A percentile compares a stretch with the other conserved stretches of the same genome.
These are phyloP conservation scores for Drosophila paracracens DNA, from an alignment of 2,888 invertebrate genomes.

Conservation along the genomic window DNA sequence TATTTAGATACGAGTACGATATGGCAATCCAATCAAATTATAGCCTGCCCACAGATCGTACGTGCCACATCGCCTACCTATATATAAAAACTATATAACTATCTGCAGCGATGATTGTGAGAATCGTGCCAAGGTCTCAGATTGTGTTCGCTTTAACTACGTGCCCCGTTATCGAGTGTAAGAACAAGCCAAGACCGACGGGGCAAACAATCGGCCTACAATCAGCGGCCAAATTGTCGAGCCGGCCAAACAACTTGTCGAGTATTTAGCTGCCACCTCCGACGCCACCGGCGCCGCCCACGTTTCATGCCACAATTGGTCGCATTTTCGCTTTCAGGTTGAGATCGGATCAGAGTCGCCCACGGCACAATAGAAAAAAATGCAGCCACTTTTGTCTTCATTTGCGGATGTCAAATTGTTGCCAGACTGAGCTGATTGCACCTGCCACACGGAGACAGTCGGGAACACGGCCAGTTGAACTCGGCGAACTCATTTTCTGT, in stretches of 20 bases:
- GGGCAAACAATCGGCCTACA: slow-evolving; percentile 59
- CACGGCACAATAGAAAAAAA: slow-evolving; percentile 32
- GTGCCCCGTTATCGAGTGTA: slow-evolving; percentile 66
- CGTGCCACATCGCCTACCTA: slow-evolving; percentile 52
- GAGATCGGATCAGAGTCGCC: slow-evolving; percentile 27
- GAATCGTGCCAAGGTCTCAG: slow-evolving; percentile 77
- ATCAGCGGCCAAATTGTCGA: slow-evolving; percentile 52
- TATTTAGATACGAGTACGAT: slow-evolving; percentile 15
- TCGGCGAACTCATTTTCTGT: slow-evolving; percentile 23
- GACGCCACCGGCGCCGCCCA: slow-evolving; percentile 19
- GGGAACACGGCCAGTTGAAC: slow-evolving; percentile 7
- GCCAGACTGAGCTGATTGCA: slow-evolving; percentile 23
- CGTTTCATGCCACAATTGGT: slow-evolving; percentile 45
- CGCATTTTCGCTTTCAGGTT: slow-evolving; percentile 61
- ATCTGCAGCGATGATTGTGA: slow-evolving; percentile 44
- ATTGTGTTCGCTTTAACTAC: slow-evolving; percentile 72
- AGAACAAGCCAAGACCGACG: slow-evolving; percentile 31
- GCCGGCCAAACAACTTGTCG: slow-evolving; percentile 66
- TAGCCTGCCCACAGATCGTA: slow-evolving; percentile 49
- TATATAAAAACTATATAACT: slow-evolving; percentile 26
- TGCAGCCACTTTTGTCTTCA: slow-evolving; percentile 37
- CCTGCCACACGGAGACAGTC: slow-evolving; percentile 24
- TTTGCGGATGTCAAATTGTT: slow-evolving; percentile 23
- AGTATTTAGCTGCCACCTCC: slow-evolving; percentile 16
- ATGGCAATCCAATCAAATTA: slow-evolving; percentile 21